These are phyloP conservation scores for Poecile atricapillus DNA, from an alignment of 2,113 vertebrate genomes.

Conservation along the genomic window DNA sequence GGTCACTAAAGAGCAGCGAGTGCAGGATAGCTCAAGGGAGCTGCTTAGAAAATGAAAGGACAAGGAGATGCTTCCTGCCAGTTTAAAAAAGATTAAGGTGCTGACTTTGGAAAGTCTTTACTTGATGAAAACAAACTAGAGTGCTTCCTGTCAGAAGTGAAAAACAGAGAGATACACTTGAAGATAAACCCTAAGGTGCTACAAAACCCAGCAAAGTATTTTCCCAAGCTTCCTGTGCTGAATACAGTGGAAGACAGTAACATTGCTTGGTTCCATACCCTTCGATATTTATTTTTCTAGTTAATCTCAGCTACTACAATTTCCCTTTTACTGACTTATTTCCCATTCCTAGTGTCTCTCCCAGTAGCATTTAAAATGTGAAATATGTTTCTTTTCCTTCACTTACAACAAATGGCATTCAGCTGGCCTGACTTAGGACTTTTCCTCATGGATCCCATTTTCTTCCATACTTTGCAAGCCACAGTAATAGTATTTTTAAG, in stretches of 20 bases:
- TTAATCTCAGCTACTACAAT: neutral
- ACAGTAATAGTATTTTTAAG: neutral
- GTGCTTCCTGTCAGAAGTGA: neutral
- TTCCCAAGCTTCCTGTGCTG: neutral
- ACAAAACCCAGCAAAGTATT: neutral
- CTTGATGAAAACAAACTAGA: neutral
- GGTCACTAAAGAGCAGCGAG: neutral
- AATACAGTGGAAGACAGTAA: neutral
- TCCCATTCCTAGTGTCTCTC: neutral
- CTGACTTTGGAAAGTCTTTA: neutral
- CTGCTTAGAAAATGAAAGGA: neutral
- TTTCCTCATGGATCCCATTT: neutral
- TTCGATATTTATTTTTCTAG: neutral
- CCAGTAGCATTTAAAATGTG: neutral
- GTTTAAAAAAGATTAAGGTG: constrained; percentile 3
- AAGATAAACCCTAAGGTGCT: neutral
- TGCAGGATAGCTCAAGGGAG: neutral
- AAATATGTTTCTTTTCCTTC: neutral
- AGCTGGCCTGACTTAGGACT: neutral
- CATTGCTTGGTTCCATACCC: neutral
- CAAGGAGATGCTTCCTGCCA: neutral
- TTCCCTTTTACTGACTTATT: neutral
- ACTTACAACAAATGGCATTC: neutral
- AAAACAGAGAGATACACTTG: neutral
- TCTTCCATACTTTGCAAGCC: neutral